Conservation (phyloP, 2,113 vertebrate genomes). For the Rhagologus leucostigma region DNA sequence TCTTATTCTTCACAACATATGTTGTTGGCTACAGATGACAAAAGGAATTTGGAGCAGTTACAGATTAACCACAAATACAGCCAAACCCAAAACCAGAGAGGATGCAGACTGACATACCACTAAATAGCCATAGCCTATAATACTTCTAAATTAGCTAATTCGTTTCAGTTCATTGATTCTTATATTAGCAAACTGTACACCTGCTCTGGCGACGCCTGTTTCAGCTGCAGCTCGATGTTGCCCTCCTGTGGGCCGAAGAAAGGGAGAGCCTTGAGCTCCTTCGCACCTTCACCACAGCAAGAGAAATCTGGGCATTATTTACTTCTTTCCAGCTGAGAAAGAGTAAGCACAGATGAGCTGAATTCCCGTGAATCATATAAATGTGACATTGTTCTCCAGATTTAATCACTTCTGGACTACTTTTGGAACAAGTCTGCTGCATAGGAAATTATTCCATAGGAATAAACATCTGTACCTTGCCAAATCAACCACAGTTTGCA, state of each 20-base stretch:
- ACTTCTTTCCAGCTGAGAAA: not conserved
- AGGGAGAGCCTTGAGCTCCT: not conserved
- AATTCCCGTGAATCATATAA: not conserved
- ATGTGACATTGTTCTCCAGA: not conserved
- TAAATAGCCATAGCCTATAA: conserved; percentile 18
- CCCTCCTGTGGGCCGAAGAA: conserved; percentile 69
- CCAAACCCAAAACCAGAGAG: not conserved
- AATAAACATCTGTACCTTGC: not conserved
- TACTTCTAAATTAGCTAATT: conserved; percentile 41
- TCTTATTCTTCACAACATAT: not conserved
- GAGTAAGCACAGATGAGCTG: not conserved
- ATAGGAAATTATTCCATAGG: not conserved
- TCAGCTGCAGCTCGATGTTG: conserved; percentile 72
- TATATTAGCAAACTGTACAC: conserved; percentile 44
- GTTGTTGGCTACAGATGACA: not conserved
- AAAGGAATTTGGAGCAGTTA: conserved; percentile 5
- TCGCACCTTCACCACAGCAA: not conserved
- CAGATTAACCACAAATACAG: conserved; percentile 44
- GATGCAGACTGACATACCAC: not conserved
- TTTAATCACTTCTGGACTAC: not conserved
- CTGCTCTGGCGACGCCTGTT: not conserved
- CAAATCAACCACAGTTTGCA: not conserved
- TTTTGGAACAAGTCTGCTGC: not conserved
- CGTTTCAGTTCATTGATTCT: conserved; percentile 57
- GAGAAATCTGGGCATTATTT: not conserved